These are phyloP conservation scores for Tenthredo amoena DNA, from an alignment of 2,888 invertebrate genomes.

Conservation along the genomic window DNA sequence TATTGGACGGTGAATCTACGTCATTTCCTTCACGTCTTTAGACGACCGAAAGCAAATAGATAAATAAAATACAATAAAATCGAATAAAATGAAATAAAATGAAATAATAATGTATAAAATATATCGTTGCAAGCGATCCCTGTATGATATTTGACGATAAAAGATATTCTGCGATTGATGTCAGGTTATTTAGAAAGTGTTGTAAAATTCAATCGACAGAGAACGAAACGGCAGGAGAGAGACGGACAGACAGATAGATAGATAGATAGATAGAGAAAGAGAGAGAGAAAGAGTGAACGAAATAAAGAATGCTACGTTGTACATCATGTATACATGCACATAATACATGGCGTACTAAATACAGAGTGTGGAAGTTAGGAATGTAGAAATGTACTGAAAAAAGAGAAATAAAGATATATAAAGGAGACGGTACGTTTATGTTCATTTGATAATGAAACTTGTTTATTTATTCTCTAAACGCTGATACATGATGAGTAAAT, in stretches of 20 bases:
- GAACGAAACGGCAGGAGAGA: constrained; percentile 49
- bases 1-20: constrained; percentile 1
- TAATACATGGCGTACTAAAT: constrained; percentile 43
- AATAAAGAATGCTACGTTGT: constrained; percentile 41
- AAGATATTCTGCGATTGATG: neutral
- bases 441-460: constrained; percentile 11
- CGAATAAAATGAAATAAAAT: constrained; percentile 12
- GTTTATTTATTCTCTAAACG: constrained; percentile 15
- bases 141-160: neutral
- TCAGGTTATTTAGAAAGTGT: neutral
- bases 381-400: constrained; percentile 27
- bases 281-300: constrained; percentile 17
- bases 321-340: constrained; percentile 42
- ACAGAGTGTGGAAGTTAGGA: constrained; percentile 9
- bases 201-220: constrained; percentile 13
- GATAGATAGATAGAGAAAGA: constrained; percentile 7
- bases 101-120: neutral
- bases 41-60: neutral
- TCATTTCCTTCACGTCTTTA: constrained; percentile 11
- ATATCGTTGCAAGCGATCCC: neutral
- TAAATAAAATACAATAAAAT: neutral
- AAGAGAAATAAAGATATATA: neutral
- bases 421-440: constrained; percentile 23
- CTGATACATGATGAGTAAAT: neutral
- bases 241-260: constrained; percentile 32